phyloP scores from a whole-genome alignment of 2,113 vertebrate species.

The Loxodonta africana region DNA sequence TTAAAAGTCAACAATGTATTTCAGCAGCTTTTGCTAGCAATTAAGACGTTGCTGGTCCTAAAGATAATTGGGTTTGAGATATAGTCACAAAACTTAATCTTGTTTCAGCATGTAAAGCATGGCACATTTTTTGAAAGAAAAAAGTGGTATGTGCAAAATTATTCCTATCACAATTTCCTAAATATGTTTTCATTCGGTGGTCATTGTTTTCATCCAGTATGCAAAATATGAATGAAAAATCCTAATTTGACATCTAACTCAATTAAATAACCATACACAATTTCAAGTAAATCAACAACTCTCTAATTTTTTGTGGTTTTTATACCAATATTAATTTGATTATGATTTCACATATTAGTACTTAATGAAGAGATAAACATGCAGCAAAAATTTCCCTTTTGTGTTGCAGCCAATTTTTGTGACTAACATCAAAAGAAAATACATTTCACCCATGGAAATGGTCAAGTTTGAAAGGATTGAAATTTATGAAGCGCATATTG shows the following conservation, averaged over 20 bases:
- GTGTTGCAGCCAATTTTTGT: background rate
- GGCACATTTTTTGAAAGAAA: background rate
- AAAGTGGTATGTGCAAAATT: background rate
- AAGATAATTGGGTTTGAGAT: conserved; percentile 4
- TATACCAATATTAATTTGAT: background rate
- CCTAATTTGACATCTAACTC: background rate
- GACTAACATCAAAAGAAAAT: background rate
- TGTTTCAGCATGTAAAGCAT: background rate
- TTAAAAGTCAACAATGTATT: background rate
- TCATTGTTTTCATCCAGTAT: background rate
- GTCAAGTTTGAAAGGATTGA: background rate
- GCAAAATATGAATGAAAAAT: background rate
- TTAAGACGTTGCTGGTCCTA: background rate
- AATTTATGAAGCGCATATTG: background rate
- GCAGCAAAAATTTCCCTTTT: background rate
- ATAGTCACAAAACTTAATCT: background rate
- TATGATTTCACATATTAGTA: background rate
- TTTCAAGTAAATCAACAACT: background rate
- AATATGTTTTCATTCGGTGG: background rate
- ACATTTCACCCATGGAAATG: background rate
- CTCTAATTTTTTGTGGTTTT: background rate
- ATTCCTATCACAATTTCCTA: background rate
- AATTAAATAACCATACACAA: background rate
- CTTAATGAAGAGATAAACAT: background rate
- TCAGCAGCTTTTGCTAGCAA: background rate